Evolutionary conservation across 2,888 invertebrate species (phyloP), one percentile per base, ranked within the genome.

Genomic region (Acronicta psi): DNA sequence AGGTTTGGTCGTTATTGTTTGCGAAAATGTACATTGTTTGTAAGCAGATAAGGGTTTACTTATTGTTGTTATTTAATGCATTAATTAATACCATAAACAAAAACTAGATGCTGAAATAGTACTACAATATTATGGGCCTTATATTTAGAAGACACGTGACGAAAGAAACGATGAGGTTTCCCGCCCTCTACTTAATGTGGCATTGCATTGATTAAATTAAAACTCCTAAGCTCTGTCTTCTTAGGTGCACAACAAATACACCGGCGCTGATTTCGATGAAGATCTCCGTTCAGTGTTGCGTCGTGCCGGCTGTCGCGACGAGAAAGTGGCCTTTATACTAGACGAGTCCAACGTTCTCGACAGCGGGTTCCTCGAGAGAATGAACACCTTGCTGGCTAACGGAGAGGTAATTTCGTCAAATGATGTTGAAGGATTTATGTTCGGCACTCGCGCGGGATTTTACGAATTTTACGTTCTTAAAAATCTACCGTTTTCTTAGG

Each of bases 311-410:
- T 98, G 98, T 82, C 97, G 99, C 89, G 99, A 99, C 87, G 99
- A 99, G 89, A 99, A 99, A 91, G 99, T 99, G 63, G 98, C 99
- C 45, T 99, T 99, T 87, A 99, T 99, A 81, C 95, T 99, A 87
- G 99, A 99, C 89, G 99, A 99, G 90, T 99, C 99, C 0, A 99
- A 99, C 90, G 99, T 99, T 38, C 94, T 99, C 50, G 99, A 99
- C 94, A 99, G 99, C 20, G 98, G 99, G 53, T 99, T 99, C 95
- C 95, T 99, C 66, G 99, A 99, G 94, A 95, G 99, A 74, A 99
- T 99, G 99, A 99, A 99, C 90, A 99, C 99, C 0, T 93, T 99
- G 50, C 92, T 99, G 69, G 99, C 99, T 58, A 99, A 99, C 88
- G 99, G 99, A 82, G 99, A 99, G 95, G 96, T 92, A 64, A 56